Conservation (phyloP, 2,888 invertebrate species). For the Aspidiotus rigidus region DNA sequence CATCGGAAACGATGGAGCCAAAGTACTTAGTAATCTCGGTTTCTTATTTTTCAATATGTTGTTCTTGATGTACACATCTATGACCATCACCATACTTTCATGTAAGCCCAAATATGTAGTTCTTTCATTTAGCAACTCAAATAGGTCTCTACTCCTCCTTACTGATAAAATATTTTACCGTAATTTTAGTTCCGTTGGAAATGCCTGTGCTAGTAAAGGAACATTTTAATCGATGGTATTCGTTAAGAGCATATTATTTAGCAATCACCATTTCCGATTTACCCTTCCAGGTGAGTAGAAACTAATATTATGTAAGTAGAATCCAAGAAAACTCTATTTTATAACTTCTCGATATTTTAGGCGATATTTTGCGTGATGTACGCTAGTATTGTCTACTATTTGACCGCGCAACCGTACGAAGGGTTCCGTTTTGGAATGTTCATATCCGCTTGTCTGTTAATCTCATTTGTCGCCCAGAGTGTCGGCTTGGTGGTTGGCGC, state of each 20-base stretch:
- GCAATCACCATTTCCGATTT: constrained; percentile 93
- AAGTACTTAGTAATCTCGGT: constrained; percentile 90
- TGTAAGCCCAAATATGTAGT: constrained; percentile 55
- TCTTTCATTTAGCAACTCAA: too few relatives aligned
- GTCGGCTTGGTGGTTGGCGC: constrained; percentile 91
- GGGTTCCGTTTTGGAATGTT: constrained; percentile 78
- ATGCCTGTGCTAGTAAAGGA: constrained; percentile 90
- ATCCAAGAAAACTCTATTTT: background rate
- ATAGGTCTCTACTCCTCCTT: background rate
- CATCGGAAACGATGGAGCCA: constrained; percentile 91
- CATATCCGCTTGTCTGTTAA: constrained; percentile 73
- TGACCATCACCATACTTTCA: constrained; percentile 96
- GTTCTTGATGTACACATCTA: constrained; percentile 98
- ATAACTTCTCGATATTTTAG: constrained; percentile 46
- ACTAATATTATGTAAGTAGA: background rate
- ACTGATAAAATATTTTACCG: constrained; percentile 19
- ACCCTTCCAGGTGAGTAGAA: constrained; percentile 79
- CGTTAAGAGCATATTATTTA: constrained; percentile 83
- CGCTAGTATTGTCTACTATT: constrained; percentile 83
- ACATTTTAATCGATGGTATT: constrained; percentile 96
- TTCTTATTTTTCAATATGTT: constrained; percentile 97
- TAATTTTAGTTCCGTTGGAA: constrained; percentile 75
- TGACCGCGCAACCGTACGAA: constrained; percentile 87
- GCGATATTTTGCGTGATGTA: constrained; percentile 87
- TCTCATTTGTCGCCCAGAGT: constrained; percentile 91